phyloP scores from a whole-genome alignment of 2,888 invertebrate genomes.

The Agrochola circellaris region DNA sequence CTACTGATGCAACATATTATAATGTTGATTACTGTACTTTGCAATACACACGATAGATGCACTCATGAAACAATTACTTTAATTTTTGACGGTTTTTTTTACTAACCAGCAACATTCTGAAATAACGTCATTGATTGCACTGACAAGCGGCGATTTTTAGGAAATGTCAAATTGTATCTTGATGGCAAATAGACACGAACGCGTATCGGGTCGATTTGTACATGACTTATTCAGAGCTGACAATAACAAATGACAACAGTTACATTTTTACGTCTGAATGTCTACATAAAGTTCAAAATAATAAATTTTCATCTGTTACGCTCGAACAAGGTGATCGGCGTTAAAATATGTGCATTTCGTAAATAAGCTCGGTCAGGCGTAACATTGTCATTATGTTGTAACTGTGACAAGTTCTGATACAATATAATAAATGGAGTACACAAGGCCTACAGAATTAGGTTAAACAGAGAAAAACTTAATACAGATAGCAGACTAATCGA shows the following conservation, averaged over 20 bases:
- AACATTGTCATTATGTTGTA: conserved; percentile 75
- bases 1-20: conserved; percentile 67
- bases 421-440: conserved; percentile 76
- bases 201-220: conserved; percentile 44
- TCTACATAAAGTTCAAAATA: conserved; percentile 40
- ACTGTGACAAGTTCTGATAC: conserved; percentile 68
- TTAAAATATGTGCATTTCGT: conserved; percentile 80
- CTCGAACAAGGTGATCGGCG: conserved; percentile 62
- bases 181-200: conserved; percentile 2
- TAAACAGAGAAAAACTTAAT: conserved; percentile 53
- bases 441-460: conserved; percentile 80
- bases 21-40: conserved; percentile 66
- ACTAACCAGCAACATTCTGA: background rate
- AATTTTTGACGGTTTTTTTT: conserved; percentile 4
- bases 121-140: background rate
- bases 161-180: conserved; percentile 13
- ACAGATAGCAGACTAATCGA: background rate
- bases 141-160: background rate
- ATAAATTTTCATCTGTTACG: conserved; percentile 71
- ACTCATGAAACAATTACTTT: conserved; percentile 44
- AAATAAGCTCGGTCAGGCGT: conserved; percentile 79
- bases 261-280: conserved; percentile 24
- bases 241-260: conserved; percentile 26
- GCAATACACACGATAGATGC: conserved; percentile 48
- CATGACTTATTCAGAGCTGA: conserved; percentile 27